These are phyloP conservation scores for Muscidifurax raptorellus DNA, from an alignment of 1,140 invertebrate genomes.

Conservation along the genomic window DNA sequence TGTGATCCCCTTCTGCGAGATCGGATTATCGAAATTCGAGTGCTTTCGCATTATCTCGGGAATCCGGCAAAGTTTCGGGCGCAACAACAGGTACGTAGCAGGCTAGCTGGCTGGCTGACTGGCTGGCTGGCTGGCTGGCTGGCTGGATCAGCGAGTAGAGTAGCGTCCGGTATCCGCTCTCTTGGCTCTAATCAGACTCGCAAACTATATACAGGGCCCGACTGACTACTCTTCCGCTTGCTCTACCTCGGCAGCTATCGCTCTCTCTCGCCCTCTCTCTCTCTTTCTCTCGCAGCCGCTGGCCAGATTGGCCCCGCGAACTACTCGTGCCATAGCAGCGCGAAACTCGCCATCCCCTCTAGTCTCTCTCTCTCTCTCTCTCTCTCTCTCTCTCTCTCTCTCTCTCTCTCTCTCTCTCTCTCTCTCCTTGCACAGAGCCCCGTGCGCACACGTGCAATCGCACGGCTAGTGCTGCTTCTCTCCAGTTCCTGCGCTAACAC, in stretches of 20 bases:
- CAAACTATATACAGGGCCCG: not conserved
- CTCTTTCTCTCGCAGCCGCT: too few relatives aligned
- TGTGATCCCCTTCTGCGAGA: not conserved
- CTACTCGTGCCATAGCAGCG: too few relatives aligned
- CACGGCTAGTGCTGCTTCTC: not conserved
- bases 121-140: too few relatives aligned
- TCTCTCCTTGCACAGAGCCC: too few relatives aligned
- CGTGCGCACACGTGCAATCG: not conserved
- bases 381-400: too few relatives aligned
- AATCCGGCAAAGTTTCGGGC: not conserved
- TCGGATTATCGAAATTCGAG: constrained; percentile 1
- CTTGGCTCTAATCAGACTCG: not conserved
- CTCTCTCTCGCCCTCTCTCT: not conserved
- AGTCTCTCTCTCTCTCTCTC: too few relatives aligned
- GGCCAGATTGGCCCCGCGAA: too few relatives aligned
- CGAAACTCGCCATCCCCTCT: not conserved
- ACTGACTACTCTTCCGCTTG: not conserved
- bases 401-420: too few relatives aligned
- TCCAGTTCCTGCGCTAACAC: not conserved
- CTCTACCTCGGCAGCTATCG: not conserved
- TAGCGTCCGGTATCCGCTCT: not conserved
- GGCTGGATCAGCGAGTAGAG: not conserved
- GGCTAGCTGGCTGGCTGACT: too few relatives aligned
- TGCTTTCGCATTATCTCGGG: not conserved
- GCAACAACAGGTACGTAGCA: not conserved